phyloP scores from a whole-genome alignment of 2,797 vertebrate genomes.

The Capromys pilorides region DNA sequence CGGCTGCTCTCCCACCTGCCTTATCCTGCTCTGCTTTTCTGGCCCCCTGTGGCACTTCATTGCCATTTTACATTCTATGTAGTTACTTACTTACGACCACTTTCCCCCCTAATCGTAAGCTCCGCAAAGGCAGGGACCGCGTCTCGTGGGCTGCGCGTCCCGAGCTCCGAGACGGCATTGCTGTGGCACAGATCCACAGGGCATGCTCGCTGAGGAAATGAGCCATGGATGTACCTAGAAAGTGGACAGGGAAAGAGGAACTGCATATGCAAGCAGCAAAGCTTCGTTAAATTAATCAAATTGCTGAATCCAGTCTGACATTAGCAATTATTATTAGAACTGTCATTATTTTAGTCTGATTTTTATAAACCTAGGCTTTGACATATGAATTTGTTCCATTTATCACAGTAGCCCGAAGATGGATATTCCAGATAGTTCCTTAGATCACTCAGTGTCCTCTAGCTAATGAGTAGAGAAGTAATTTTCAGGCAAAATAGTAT shows the following conservation, averaged over 20 bases:
- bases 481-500: conserved; percentile 16
- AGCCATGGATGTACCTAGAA: neutral
- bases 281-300: neutral
- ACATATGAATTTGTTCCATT: neutral
- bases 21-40: neutral
- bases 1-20: neutral
- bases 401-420: neutral
- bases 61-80: neutral
- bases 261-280: neutral
- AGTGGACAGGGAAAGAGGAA: neutral
- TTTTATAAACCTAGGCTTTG: conserved; percentile 4
- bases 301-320: neutral
- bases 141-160: neutral
- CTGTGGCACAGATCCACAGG: neutral
- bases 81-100: neutral
- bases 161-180: neutral
- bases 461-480: neutral
- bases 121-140: neutral
- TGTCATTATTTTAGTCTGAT: neutral
- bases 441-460: neutral
- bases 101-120: neutral
- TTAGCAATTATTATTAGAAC: neutral
- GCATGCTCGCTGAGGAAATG: neutral
- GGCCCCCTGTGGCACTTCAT: neutral
- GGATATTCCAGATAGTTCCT: neutral